Evolutionary conservation across 2,113 vertebrate species (phyloP).

Genomic region (Macquaria australasica): DNA sequence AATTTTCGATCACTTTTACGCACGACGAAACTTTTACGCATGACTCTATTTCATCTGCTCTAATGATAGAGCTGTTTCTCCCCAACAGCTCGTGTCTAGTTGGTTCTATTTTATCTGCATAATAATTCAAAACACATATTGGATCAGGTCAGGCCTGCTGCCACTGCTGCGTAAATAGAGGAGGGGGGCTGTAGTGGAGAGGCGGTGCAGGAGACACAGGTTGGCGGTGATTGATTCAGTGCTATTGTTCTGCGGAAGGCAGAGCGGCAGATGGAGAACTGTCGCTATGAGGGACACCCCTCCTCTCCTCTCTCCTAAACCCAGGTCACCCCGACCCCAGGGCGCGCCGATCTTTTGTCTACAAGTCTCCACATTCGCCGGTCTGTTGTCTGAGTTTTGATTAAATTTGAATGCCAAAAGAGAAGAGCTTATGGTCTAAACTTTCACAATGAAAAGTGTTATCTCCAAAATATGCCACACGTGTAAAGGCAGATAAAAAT

Average conservation of each 20-base stretch:
- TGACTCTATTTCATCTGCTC: not conserved
- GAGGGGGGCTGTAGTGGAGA: constrained; percentile 8
- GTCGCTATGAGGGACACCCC: constrained; percentile 64
- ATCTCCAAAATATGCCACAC: constrained; percentile 13
- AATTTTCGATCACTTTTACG: not conserved
- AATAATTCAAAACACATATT: constrained; percentile 21
- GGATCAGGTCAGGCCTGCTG: constrained; percentile 44
- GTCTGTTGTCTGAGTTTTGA: constrained; percentile 75
- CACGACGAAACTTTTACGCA: constrained; percentile 12
- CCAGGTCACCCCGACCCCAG: constrained; percentile 64
- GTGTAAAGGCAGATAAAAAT: constrained; percentile 19
- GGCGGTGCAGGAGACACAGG: constrained; percentile 64
- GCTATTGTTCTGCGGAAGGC: constrained; percentile 78
- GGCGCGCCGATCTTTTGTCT: constrained; percentile 72
- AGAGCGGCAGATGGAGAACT: constrained; percentile 83
- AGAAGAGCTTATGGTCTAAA: constrained; percentile 31
- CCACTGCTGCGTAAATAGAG: constrained; percentile 50
- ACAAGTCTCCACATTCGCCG: constrained; percentile 62
- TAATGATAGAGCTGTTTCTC: not conserved
- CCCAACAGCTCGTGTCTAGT: constrained; percentile 2
- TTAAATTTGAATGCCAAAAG: constrained; percentile 67
- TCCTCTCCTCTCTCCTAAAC: constrained; percentile 42
- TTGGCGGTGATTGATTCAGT: constrained; percentile 80
- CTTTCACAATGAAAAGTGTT: constrained; percentile 27
- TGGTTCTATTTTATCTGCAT: constrained; percentile 27